Evolutionary conservation across 2,797 vertebrate species (phyloP).

Genomic region (Leuciscus waleckii): DNA sequence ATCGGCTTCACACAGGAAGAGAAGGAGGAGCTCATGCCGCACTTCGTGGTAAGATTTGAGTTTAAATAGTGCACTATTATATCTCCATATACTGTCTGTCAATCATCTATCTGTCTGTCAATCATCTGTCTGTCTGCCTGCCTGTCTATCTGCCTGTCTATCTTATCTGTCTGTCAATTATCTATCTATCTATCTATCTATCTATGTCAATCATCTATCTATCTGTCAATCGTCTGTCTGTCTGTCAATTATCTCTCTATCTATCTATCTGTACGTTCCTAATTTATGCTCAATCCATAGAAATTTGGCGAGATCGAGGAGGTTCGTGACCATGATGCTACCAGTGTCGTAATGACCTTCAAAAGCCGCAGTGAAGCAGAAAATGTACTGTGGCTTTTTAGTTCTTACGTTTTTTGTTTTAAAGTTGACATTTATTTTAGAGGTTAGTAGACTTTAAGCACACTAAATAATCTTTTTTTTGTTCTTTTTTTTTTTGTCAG

Average conservation of each 20-base stretch:
- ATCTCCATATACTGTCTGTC: no score
- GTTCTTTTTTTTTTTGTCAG: constrained; percentile 58
- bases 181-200: no score
- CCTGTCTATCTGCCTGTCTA: no score
- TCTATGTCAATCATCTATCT: no score
- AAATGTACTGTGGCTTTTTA: constrained; percentile 78
- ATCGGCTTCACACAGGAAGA: constrained; percentile 90
- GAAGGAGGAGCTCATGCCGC: constrained; percentile 92
- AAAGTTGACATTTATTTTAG: constrained; percentile 25
- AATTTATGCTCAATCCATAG: constrained; percentile 64
- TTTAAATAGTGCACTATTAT: neutral
- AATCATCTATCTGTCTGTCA: no score
- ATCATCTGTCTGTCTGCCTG: no score
- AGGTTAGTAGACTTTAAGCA: neutral
- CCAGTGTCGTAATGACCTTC: constrained; percentile 87
- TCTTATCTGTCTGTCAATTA: fast-evolving
- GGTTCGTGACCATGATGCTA: constrained; percentile 86
- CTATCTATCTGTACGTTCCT: neutral
- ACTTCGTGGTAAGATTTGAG: constrained; percentile 89
- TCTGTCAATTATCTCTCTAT: fast-evolving
- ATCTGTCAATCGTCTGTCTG: fast-evolving
- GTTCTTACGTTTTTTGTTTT: neutral
- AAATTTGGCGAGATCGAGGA: constrained; percentile 92
- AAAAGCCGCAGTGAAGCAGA: constrained; percentile 89
- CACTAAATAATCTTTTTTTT: neutral